Conservation (phyloP, 2,888 invertebrate species). For the Caenorhabditis sp. region DNA sequence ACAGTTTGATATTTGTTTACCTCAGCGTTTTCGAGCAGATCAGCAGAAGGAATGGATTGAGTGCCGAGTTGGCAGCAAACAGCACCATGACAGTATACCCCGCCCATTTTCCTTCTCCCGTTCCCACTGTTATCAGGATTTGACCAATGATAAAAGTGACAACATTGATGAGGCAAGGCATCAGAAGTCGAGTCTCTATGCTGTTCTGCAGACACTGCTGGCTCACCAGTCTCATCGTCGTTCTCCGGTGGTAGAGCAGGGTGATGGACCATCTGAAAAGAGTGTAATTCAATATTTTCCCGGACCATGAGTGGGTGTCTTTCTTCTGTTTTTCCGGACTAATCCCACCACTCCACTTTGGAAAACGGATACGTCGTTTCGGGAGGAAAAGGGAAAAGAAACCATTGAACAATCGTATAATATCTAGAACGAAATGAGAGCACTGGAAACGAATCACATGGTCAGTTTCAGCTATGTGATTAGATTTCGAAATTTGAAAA, state of each 20-base stretch:
- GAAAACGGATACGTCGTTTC: slow-evolving; percentile 27
- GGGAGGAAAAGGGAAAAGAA: background rate
- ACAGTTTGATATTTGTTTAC: slow-evolving; percentile 59
- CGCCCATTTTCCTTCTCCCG: slow-evolving; percentile 82
- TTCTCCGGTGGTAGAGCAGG: slow-evolving; percentile 69
- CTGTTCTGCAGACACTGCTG: slow-evolving; percentile 55
- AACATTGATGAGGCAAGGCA: slow-evolving; percentile 80
- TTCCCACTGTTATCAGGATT: slow-evolving; percentile 80
- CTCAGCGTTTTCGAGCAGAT: slow-evolving; percentile 78
- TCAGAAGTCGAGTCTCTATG: slow-evolving; percentile 69
- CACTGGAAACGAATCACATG: slow-evolving; percentile 15
- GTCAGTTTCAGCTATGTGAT: slow-evolving; percentile 1
- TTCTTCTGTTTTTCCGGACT: slow-evolving; percentile 2
- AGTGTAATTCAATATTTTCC: slow-evolving; percentile 28
- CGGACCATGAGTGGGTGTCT: slow-evolving; percentile 14
- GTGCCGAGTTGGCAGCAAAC: slow-evolving; percentile 78
- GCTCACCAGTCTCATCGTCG: slow-evolving; percentile 55
- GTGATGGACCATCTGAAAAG: slow-evolving; percentile 70
- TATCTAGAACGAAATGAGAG: slow-evolving; percentile 3
- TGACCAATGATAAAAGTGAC: slow-evolving; percentile 80
- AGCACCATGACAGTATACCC: slow-evolving; percentile 78
- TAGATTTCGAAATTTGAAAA: slow-evolving; percentile 3
- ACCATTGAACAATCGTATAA: slow-evolving; percentile 33
- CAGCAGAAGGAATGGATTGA: slow-evolving; percentile 79
- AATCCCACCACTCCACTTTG: slow-evolving; percentile 19